A percentile compares a stretch with the other conserved stretches of the same genome.
Conservation (phyloP, 2,113 vertebrate genomes). For the Piliocolobus tephrosceles region DNA sequence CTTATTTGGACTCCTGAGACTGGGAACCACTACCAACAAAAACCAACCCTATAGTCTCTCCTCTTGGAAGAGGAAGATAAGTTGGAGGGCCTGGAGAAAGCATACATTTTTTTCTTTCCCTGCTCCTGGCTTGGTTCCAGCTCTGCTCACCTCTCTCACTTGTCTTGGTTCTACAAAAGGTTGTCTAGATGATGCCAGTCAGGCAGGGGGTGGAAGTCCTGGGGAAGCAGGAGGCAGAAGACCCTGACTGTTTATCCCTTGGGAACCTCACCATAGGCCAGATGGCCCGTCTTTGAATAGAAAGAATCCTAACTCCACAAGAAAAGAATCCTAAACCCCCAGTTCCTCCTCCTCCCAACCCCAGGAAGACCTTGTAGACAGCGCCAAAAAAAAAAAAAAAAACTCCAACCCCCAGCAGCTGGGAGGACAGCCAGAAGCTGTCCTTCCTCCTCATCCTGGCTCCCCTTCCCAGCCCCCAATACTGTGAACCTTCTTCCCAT, state of each 20-base stretch:
- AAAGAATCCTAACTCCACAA: constrained; percentile 39
- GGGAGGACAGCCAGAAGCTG: constrained; percentile 41
- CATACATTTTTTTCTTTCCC: neutral
- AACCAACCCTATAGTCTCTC: neutral
- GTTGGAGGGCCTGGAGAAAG: neutral
- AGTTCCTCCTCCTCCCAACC: neutral
- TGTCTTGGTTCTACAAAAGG: neutral
- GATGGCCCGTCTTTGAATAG: neutral
- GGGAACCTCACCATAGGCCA: constrained; percentile 1
- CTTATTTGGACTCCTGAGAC: neutral
- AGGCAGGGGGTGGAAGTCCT: neutral
- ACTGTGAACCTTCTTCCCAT: constrained; percentile 66
- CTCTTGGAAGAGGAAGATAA: neutral
- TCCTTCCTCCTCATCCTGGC: neutral
- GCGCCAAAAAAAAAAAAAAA: constrained; percentile 57
- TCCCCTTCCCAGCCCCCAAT: neutral
- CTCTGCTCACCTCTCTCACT: neutral
- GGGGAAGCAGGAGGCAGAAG: neutral
- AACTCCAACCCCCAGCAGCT: neutral
- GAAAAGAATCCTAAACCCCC: neutral
- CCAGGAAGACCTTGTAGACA: constrained; percentile 41
- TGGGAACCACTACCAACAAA: neutral
- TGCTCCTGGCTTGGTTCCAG: neutral
- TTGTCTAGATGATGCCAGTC: neutral
- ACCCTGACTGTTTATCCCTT: neutral